Evolutionary conservation across 2,113 vertebrate genomes (phyloP).

Genomic region (Dissostichus mawsoni): DNA sequence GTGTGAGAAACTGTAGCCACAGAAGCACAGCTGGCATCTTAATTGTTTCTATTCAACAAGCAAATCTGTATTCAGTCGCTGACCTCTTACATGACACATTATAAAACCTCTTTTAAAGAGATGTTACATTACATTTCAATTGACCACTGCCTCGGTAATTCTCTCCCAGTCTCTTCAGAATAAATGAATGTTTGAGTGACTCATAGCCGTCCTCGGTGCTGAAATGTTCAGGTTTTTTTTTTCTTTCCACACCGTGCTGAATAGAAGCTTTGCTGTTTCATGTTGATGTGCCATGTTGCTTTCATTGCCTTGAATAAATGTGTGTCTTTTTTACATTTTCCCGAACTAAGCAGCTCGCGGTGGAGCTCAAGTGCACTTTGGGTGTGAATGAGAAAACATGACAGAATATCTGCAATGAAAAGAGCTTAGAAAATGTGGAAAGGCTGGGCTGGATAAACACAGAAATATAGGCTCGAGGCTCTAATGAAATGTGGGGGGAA

Average conservation of each 20-base stretch:
- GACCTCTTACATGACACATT: not conserved
- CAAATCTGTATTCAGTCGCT: not conserved
- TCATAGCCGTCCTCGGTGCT: constrained; percentile 41
- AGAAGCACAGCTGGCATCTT: not conserved
- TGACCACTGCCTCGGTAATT: not conserved
- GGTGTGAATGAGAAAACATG: constrained; percentile 43
- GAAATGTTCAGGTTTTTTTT: constrained; percentile 2
- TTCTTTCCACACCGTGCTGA: constrained; percentile 11
- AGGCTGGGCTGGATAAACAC: constrained; percentile 20
- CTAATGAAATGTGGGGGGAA: not conserved
- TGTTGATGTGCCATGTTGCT: constrained; percentile 25
- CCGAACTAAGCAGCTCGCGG: constrained; percentile 42
- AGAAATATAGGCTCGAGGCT: not conserved
- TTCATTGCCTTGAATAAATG: constrained; percentile 37
- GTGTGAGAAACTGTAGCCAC: too few relatives aligned
- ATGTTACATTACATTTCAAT: not conserved
- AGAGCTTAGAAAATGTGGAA: constrained; percentile 28
- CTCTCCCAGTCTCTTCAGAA: not conserved
- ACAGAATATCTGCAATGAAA: constrained; percentile 21
- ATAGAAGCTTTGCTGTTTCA: constrained; percentile 39
- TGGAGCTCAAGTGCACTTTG: constrained; percentile 51
- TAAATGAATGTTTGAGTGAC: not conserved
- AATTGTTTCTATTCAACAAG: not conserved
- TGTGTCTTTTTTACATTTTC: constrained; percentile 12
- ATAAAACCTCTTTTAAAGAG: too few relatives aligned